Base-by-base conservation (phyloP, 2,113 vertebrate species). In the Mus spicilegus region DNA sequence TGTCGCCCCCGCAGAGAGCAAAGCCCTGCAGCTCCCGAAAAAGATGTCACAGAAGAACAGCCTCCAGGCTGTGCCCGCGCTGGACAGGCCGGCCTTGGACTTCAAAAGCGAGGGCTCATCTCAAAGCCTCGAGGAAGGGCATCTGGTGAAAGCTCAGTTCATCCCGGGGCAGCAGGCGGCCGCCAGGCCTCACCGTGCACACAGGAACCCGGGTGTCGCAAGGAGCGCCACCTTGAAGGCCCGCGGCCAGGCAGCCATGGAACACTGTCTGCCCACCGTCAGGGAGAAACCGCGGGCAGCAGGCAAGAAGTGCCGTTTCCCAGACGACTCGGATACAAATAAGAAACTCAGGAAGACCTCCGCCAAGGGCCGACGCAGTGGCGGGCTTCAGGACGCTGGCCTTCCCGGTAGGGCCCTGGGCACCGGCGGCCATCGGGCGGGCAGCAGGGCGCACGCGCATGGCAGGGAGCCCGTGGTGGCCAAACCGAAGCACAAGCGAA, bases 401-500 rank as follows among this genome's bases (percentile, higher is more conserved):
- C 96, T 98, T 22, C 94, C 97, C 1, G 90, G 98, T 26, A 98
- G 98, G 97, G 97, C 98, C 13, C n/a, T 89, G 10, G 96, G 98
- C 7, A 85, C 97, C 0, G 56, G 70, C 5, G 96, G 97, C 13
- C 98, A 97, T 65, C 97, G 96, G 70, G 94, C 98, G 0, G 4
- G 93, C 3, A 1, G 69, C 72, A 97, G 97, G 80, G 97, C 97
- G 19, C 98, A 99, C 0, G 98, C 98, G 17, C 99, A 98, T 0
- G 97, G 98, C 84, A 98, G 99, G 17, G 99, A 99, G 3, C 98
- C 98, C 0, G 99, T 99, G 26, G 98, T 99, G 81, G 99, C 99
- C 95, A 99, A 99, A 87, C 99, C 99, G 0, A 99, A 99, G 88
- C 98, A 99, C 98, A 99, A 99, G 97, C 98, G 99, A 2, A 98